Evolutionary conservation across 2,797 vertebrate genomes (phyloP), one percentile per base, ranked within the genome.

Genomic region (Clarias laeviceps): DNA sequence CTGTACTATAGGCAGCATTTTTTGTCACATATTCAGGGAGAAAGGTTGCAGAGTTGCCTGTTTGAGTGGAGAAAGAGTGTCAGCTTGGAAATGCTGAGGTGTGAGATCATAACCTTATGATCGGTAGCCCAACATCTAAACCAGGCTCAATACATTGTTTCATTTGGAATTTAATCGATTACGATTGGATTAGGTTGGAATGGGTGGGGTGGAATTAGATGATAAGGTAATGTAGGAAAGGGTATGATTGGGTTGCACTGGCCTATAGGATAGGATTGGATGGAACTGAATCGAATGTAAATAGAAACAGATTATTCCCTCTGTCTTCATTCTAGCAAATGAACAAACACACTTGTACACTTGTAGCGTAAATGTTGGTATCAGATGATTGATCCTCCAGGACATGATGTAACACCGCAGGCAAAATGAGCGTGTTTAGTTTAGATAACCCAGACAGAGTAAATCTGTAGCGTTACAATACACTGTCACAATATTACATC

Each of bases 401-500:
- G 9, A 50, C 20, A 45, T 45, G 12, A 15, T 50, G 2, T 27
- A 74, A 76, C 27, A 32, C 73, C 56, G 15, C 73, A 76, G 50
- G 27, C 17, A 32, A 32, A 54, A 17, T 11, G 17, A 29, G 15
- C 18, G 9, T 27, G 17, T 32, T 29, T 20, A 56, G 56, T 32
- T 76, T 57, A 32, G 74, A 59, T n/a, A 34, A 59, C 22, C 22
- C 32, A 73, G 70, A 73, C 37, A 45, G 40, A 29, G 45, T 74
- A 54, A 54, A 54, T 27, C 40, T 54, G 14, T 27, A 27, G n/a
- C 15, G 27, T 54, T 74, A 54, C 40, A 74, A 74, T 50, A 54
- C 72, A 54, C 14, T 79, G 34, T 79, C 34, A 80, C 37, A n/a
- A 64, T 80, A 64, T 65, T 68, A 20, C 40, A 68, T 68, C 79